These are phyloP conservation scores for Diplazon laetatorius DNA, from an alignment of 2,888 invertebrate species.

Conservation along the genomic window DNA sequence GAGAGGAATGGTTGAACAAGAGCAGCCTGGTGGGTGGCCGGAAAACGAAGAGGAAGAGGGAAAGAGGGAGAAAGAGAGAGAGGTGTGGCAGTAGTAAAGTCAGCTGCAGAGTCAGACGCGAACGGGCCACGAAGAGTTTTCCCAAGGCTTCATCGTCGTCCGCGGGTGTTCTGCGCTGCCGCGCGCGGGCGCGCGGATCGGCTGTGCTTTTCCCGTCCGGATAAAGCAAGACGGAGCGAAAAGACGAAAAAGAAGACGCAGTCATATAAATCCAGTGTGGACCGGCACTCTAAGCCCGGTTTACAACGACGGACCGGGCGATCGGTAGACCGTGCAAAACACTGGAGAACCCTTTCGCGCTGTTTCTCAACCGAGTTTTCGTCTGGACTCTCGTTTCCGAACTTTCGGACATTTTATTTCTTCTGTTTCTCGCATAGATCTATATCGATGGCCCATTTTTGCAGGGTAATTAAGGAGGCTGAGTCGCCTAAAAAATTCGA, in stretches of 20 bases:
- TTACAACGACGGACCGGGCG: slow-evolving; percentile 42
- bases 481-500: too few species aligned
- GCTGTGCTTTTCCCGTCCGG: slow-evolving; percentile 39
- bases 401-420: slow-evolving; percentile 45
- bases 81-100: slow-evolving; percentile 74
- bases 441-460: too few species aligned
- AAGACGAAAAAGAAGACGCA: slow-evolving; percentile 16
- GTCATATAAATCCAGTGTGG: slow-evolving; percentile 20
- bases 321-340: slow-evolving; percentile 69
- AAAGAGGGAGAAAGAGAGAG: slow-evolving; percentile 38
- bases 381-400: slow-evolving; percentile 55
- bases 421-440: slow-evolving; percentile 8
- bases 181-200: slow-evolving; percentile 31
- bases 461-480: too few species aligned
- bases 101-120: slow-evolving; percentile 73
- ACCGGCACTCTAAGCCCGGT: slow-evolving; percentile 40
- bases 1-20: slow-evolving; percentile 23
- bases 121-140: slow-evolving; percentile 67
- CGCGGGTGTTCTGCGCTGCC: slow-evolving; percentile 54
- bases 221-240: slow-evolving; percentile 42
- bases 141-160: slow-evolving; percentile 57
- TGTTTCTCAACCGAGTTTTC: slow-evolving; percentile 66
- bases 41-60: too few species aligned
- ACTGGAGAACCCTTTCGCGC: slow-evolving; percentile 68
- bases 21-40: slow-evolving; percentile 9